phyloP scores from a whole-genome alignment of 2,797 vertebrate genomes.

The Bufotes viridis region DNA sequence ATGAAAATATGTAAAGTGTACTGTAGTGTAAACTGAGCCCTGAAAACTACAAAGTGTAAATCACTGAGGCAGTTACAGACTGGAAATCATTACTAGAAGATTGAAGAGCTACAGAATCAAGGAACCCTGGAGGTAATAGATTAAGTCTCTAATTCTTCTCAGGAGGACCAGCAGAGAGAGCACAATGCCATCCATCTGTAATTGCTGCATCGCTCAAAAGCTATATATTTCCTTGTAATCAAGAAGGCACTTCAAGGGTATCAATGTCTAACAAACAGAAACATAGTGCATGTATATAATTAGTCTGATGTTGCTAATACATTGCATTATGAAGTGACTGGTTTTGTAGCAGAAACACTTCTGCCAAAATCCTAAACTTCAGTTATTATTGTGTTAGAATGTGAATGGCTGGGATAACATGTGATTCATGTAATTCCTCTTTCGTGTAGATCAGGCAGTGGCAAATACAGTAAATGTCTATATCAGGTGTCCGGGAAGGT shows the following conservation, averaged over 20 bases:
- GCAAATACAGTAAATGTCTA: too few relatives aligned
- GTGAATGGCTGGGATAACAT: not conserved
- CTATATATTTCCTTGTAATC: not conserved
- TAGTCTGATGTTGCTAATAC: not conserved
- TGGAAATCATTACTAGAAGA: conserved; percentile 42
- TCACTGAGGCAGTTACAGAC: conserved; percentile 1
- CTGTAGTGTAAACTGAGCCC: not conserved
- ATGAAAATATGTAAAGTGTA: not conserved
- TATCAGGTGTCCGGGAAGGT: too few relatives aligned
- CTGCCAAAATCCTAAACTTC: not conserved
- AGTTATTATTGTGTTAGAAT: not conserved
- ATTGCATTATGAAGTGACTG: not conserved
- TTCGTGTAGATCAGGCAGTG: not conserved
- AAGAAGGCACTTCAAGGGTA: not conserved
- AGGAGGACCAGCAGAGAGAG: not conserved
- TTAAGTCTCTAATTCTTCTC: conserved; percentile 17
- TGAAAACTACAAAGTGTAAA: not conserved
- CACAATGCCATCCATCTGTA: not conserved
- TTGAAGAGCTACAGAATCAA: conserved; percentile 17
- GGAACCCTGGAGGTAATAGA: conserved; percentile 19
- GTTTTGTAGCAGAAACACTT: not conserved
- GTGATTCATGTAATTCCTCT: not conserved
- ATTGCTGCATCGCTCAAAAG: not conserved
- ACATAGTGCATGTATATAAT: not conserved
- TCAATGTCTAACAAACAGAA: not conserved